phyloP scores from a whole-genome alignment of 1,140 invertebrate species.

The Orchesella cincta region DNA sequence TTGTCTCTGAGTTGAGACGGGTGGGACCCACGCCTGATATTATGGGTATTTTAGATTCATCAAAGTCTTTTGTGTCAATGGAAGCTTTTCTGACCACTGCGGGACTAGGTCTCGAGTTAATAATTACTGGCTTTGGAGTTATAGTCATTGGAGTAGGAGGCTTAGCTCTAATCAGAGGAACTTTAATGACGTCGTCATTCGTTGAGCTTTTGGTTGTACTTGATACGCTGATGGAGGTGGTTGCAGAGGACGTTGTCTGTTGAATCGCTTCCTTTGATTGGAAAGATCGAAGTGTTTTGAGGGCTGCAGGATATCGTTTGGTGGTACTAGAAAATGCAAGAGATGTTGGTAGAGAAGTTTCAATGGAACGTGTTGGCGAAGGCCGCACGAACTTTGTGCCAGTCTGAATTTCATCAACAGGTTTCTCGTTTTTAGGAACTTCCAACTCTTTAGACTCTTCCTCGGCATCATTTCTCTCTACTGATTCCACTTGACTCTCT shows the following conservation, averaged over 20 bases:
- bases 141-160: conserved; percentile 48
- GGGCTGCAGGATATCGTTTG: neutral
- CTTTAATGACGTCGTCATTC: conserved; percentile 41
- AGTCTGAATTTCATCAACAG: too few relatives aligned
- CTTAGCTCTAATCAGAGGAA: conserved; percentile 51
- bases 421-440: neutral
- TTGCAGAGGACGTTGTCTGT: conserved; percentile 48
- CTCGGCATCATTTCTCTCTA: conserved; percentile 6
- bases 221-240: conserved; percentile 45
- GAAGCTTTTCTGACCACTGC: neutral
- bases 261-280: conserved; percentile 46
- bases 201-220: conserved; percentile 53
- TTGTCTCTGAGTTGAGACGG: conserved; percentile 5
- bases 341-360: neutral
- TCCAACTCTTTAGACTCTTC: conserved; percentile 17
- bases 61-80: conserved; percentile 37
- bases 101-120: neutral
- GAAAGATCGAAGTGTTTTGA: conserved; percentile 17
- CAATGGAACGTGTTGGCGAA: neutral
- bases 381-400: neutral
- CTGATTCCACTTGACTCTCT: neutral
- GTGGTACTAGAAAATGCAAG: conserved; percentile 5
- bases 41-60: conserved; percentile 49
- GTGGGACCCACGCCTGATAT: conserved; percentile 49
- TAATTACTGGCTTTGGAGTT: conserved; percentile 37